Percentiles rank a stretch among this genome's conserved stretches.
phyloP scores from a whole-genome alignment of 2,113 vertebrate genomes.

The Grus americana region DNA sequence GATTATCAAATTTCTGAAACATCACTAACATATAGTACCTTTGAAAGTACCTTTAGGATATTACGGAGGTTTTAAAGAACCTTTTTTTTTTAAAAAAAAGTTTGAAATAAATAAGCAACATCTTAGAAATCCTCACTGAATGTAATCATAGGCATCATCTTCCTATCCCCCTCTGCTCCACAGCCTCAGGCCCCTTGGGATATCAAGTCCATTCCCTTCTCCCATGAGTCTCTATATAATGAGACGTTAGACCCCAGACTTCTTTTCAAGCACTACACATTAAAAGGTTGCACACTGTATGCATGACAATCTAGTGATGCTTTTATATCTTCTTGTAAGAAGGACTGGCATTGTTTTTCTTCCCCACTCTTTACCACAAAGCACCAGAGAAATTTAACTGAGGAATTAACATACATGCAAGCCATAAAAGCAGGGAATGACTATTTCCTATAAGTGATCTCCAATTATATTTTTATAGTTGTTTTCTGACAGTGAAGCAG shows the following conservation, averaged over 20 bases:
- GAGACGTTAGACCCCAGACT: neutral
- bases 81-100: neutral
- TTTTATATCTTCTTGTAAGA: neutral
- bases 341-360: neutral
- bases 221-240: neutral
- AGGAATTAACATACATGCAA: neutral
- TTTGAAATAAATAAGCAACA: neutral
- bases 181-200: neutral
- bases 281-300: neutral
- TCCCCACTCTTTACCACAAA: neutral
- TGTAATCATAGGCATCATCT: neutral
- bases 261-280: neutral
- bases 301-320: neutral
- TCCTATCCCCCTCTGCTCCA: neutral
- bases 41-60: neutral
- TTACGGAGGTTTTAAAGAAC: neutral
- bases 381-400: neutral
- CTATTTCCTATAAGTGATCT: neutral
- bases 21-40: neutral
- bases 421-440: neutral
- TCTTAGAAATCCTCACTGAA: neutral
- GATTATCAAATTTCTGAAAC: neutral
- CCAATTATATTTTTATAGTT: neutral
- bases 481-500: neutral
- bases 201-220: neutral